Percentiles rank a stretch among this genome's conserved stretches.
phyloP scores from a whole-genome alignment of 2,797 vertebrate species.

The Myioborus melanocephalus region DNA sequence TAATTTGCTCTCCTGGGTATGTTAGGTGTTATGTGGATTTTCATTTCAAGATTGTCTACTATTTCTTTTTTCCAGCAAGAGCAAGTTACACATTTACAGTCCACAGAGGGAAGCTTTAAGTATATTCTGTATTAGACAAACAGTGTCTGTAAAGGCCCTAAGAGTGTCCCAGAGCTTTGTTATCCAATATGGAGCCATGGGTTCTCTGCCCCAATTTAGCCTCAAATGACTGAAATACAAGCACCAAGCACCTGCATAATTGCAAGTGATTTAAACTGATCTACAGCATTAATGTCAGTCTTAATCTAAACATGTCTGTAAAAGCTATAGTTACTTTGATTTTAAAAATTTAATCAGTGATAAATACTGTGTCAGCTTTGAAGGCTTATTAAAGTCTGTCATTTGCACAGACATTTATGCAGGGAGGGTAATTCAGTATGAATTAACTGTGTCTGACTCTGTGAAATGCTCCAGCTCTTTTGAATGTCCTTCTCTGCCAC shows the following conservation, averaged over 20 bases:
- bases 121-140: not conserved
- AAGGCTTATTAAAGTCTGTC: conserved; percentile 57
- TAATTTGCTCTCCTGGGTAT: not conserved
- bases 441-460: not conserved
- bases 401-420: conserved; percentile 32
- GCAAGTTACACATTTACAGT: not conserved
- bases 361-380: conserved; percentile 60
- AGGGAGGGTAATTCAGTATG: not conserved
- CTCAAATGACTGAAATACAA: not conserved
- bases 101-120: not conserved
- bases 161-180: not conserved
- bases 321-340: conserved; percentile 51
- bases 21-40: not conserved
- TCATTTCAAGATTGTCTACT: not conserved
- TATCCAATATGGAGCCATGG: not conserved
- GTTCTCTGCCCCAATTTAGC: not conserved
- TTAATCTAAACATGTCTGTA: conserved; percentile 51
- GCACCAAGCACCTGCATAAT: conserved; percentile 30
- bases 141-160: not conserved
- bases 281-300: conserved; percentile 33
- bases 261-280: conserved; percentile 24
- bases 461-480: not conserved
- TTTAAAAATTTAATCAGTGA: conserved; percentile 55
- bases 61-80: not conserved
- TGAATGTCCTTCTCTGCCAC: not conserved